Percentiles rank a stretch among this genome's conserved stretches.
Conservation (phyloP, 2,113 vertebrate genomes). For the Zosterops hypoxanthus region DNA sequence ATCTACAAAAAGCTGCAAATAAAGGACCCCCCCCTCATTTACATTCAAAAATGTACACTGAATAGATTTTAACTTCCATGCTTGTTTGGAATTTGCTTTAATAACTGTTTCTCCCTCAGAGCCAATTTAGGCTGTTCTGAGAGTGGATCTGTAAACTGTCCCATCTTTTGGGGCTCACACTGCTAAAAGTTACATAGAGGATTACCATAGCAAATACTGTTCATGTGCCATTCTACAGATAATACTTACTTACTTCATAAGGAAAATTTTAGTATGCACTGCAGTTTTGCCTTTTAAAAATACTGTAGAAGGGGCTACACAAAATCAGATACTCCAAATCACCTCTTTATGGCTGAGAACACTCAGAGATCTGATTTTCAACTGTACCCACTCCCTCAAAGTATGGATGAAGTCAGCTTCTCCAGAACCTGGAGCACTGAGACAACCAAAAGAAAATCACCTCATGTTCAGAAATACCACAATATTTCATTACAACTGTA, state of each 20-base stretch:
- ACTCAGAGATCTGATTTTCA: neutral
- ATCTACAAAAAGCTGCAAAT: neutral
- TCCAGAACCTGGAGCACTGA: neutral
- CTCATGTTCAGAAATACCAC: neutral
- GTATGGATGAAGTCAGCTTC: neutral
- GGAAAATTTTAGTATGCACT: neutral
- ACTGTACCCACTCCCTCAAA: neutral
- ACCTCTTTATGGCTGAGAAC: neutral
- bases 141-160: neutral
- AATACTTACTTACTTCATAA: neutral
- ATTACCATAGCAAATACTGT: neutral
- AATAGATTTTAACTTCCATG: neutral
- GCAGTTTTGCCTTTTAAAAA: neutral
- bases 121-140: neutral
- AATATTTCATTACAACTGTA: neutral
- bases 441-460: neutral
- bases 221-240: neutral
- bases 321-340: neutral
- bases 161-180: neutral
- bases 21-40: accelerated
- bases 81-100: neutral
- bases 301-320: neutral
- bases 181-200: neutral
- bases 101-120: neutral
- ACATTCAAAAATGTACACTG: neutral